Evolutionary conservation across 2,888 invertebrate genomes (phyloP).

Genomic region (Philereme vetulata): DNA sequence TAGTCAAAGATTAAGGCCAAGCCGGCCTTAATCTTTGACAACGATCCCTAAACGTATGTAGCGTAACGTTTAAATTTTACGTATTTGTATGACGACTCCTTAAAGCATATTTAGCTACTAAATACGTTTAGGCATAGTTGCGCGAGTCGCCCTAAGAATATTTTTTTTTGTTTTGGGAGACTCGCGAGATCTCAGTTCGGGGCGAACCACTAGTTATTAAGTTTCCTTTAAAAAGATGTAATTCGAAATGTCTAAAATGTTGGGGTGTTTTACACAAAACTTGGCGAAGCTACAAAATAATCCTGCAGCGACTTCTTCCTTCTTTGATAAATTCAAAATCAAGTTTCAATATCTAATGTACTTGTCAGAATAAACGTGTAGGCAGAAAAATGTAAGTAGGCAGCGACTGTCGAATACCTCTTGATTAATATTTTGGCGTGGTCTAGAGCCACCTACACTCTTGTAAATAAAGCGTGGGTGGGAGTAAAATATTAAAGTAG

Average conservation of each 20-base stretch:
- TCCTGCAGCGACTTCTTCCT: slow-evolving; percentile 5
- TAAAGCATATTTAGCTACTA: no score
- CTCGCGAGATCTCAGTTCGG: no score
- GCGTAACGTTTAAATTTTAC: no score
- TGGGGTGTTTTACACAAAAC: slow-evolving; percentile 3
- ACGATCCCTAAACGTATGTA: no score
- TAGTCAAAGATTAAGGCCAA: no score
- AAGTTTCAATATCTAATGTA: slow-evolving; percentile 20
- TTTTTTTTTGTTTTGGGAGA: no score
- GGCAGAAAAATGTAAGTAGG: slow-evolving; percentile 21
- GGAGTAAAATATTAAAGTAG: slow-evolving; percentile 39
- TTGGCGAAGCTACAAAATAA: slow-evolving; percentile 7
- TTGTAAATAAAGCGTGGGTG: slow-evolving; percentile 39
- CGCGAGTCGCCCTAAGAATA: no score
- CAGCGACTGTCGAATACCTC: slow-evolving; percentile 31
- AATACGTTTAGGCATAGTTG: no score
- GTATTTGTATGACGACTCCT: no score
- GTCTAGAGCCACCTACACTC: slow-evolving; percentile 43
- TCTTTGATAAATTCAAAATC: slow-evolving; percentile 12
- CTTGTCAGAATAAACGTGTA: slow-evolving; percentile 18
- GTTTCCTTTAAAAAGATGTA: slow-evolving; percentile 2
- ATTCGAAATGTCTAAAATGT: slow-evolving; percentile 1
- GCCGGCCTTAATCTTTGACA: no score
- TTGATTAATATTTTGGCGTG: slow-evolving; percentile 42
- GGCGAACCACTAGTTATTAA: no score